Evolutionary conservation across 2,797 vertebrate species (phyloP).

Genomic region (Notamacropus eugenii): DNA sequence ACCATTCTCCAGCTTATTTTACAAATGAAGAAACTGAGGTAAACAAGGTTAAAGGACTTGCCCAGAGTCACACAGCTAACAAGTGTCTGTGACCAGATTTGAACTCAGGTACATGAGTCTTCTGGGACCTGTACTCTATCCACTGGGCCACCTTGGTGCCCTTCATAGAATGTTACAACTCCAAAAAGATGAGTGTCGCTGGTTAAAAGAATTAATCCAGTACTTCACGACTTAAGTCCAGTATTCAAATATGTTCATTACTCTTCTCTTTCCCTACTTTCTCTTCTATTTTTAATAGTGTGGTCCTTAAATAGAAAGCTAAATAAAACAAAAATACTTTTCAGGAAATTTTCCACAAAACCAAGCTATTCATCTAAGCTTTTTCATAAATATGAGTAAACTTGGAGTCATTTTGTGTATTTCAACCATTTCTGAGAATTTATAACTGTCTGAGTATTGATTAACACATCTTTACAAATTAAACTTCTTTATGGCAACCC

Average conservation of each 20-base stretch:
- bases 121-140: not conserved
- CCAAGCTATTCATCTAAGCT: conserved; percentile 21
- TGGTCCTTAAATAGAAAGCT: conserved; percentile 26
- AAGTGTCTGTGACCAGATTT: not conserved
- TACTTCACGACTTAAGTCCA: not conserved
- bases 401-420: not conserved
- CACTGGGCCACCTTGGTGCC: not conserved
- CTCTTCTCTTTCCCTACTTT: not conserved
- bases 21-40: not conserved
- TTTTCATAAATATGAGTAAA: conserved; percentile 35
- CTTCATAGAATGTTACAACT: not conserved
- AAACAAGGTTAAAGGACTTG: not conserved
- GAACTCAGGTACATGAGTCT: not conserved
- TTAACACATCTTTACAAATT: conserved; percentile 27
- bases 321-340: conserved; percentile 38
- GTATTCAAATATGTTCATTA: not conserved
- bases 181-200: not conserved
- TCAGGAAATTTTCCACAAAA: not conserved
- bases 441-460: conserved; percentile 28
- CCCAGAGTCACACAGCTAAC: not conserved
- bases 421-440: conserved; percentile 29
- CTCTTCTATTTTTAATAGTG: not conserved
- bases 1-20: not conserved
- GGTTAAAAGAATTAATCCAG: not conserved
- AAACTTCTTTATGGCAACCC: conserved; percentile 41